A percentile compares a stretch with the other conserved stretches of the same genome.
These are phyloP conservation scores for Drosophila austrosaltans DNA, from an alignment of 2,888 invertebrate species.

Conservation along the genomic window DNA sequence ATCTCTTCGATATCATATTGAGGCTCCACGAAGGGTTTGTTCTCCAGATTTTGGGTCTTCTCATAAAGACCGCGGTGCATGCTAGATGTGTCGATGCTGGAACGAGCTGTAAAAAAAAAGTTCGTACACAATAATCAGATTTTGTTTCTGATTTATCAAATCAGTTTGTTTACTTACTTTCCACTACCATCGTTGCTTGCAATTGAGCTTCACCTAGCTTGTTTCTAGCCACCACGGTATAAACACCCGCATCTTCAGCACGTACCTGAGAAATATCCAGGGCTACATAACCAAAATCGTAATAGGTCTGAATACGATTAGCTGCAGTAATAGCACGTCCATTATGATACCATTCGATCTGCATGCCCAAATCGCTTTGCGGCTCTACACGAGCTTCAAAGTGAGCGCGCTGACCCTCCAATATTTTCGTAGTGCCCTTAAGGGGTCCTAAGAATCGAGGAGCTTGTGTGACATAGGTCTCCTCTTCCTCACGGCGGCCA, in stretches of 20 bases:
- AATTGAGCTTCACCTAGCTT: slow-evolving; percentile 94
- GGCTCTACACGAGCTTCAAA: slow-evolving; percentile 98
- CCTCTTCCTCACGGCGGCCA: slow-evolving; percentile 88
- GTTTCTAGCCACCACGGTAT: slow-evolving; percentile 96
- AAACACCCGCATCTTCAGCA: slow-evolving; percentile 95
- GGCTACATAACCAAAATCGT: slow-evolving; percentile 98
- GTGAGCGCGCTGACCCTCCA: slow-evolving; percentile 96
- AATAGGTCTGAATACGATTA: slow-evolving; percentile 95
- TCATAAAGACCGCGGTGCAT: slow-evolving; percentile 94
- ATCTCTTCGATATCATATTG: slow-evolving; percentile 96
- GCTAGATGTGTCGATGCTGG: slow-evolving; percentile 94
- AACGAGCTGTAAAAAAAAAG: slow-evolving; percentile 87
- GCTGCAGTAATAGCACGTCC: slow-evolving; percentile 94
- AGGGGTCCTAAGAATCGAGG: slow-evolving; percentile 94
- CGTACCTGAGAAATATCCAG: slow-evolving; percentile 96
- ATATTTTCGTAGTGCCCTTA: slow-evolving; percentile 96
- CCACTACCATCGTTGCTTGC: slow-evolving; percentile 92
- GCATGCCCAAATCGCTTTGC: slow-evolving; percentile 95
- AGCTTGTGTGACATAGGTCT: slow-evolving; percentile 89
- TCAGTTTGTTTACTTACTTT: slow-evolving; percentile 88
- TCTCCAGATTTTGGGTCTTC: slow-evolving; percentile 94
- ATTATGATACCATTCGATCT: slow-evolving; percentile 98
- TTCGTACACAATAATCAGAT: neutral
- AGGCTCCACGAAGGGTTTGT: slow-evolving; percentile 92
- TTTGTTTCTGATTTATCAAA: neutral